phyloP scores from a whole-genome alignment of 2,888 invertebrate species.

The Apodemia duryi region DNA sequence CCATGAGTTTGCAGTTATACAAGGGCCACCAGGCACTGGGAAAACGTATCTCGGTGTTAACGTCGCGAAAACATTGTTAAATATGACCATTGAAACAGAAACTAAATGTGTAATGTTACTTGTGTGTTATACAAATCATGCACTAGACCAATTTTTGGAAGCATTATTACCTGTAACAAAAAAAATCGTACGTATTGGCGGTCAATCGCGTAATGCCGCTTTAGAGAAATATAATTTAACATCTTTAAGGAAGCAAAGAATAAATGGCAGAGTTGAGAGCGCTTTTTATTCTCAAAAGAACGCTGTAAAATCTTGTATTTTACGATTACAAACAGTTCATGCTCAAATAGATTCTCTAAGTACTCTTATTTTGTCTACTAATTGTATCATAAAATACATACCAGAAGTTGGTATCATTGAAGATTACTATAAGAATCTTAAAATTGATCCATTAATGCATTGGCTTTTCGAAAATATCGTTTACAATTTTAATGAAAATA shows the following conservation, averaged over 20 bases:
- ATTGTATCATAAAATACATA: constrained; percentile 30
- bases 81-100: constrained; percentile 42
- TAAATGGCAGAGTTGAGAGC: background rate
- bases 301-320: constrained; percentile 36
- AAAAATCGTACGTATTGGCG: constrained; percentile 83
- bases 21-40: constrained; percentile 93
- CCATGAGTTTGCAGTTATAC: constrained; percentile 86
- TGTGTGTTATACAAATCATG: constrained; percentile 91
- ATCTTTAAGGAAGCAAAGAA: constrained; percentile 42
- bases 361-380: constrained; percentile 43
- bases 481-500: constrained; percentile 16
- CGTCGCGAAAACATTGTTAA: constrained; percentile 82
- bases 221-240: constrained; percentile 62
- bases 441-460: constrained; percentile 37
- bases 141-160: constrained; percentile 90
- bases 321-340: constrained; percentile 39
- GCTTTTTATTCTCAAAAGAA: constrained; percentile 41
- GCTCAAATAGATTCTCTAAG: constrained; percentile 42
- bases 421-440: constrained; percentile 33
- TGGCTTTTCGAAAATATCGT: constrained; percentile 49
- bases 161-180: constrained; percentile 79
- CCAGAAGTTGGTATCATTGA: constrained; percentile 35
- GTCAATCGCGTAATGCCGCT: constrained; percentile 79
- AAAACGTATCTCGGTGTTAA: constrained; percentile 89
- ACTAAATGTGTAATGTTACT: constrained; percentile 80